A percentile compares a stretch with the other conserved stretches of the same genome.
Conservation (phyloP, 2,797 vertebrate species). For the Pelobates cultripes region DNA sequence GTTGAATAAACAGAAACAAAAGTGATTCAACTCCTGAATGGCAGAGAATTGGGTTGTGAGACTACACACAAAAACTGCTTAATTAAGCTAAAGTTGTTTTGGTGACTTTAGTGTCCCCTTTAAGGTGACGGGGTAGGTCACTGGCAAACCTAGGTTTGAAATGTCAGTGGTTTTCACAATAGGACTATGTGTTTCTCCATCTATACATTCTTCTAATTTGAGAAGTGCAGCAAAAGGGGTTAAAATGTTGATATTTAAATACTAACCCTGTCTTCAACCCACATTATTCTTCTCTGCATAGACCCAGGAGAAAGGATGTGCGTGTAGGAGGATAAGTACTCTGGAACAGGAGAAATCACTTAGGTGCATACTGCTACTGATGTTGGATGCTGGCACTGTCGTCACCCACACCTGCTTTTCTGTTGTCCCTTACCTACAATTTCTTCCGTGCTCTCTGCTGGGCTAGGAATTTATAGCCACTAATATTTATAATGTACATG, state of each 20-base stretch:
- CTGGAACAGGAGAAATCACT: constrained; percentile 27
- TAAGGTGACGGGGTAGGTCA: no score
- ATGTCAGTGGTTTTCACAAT: no score
- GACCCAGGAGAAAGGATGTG: constrained; percentile 17
- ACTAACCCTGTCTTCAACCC: neutral
- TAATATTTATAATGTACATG: neutral
- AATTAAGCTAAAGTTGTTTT: no score
- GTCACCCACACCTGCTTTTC: constrained; percentile 15
- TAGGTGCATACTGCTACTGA: constrained; percentile 23
- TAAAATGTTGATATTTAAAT: constrained; percentile 13
- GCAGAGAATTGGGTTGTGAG: no score
- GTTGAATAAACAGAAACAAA: no score
- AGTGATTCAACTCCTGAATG: no score
- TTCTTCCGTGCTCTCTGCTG: neutral
- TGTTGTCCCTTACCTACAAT: neutral
- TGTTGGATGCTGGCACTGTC: constrained; percentile 21
- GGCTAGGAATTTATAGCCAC: neutral
- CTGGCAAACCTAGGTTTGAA: no score
- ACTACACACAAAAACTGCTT: no score
- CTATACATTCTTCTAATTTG: neutral
- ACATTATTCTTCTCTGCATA: constrained; percentile 12
- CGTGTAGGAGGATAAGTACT: constrained; percentile 42
- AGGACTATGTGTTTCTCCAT: no score
- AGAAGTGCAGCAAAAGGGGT: constrained; percentile 1
- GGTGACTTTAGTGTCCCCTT: no score